Evolutionary conservation across 2,888 invertebrate species (phyloP).

Genomic region (Atrina japonica): DNA sequence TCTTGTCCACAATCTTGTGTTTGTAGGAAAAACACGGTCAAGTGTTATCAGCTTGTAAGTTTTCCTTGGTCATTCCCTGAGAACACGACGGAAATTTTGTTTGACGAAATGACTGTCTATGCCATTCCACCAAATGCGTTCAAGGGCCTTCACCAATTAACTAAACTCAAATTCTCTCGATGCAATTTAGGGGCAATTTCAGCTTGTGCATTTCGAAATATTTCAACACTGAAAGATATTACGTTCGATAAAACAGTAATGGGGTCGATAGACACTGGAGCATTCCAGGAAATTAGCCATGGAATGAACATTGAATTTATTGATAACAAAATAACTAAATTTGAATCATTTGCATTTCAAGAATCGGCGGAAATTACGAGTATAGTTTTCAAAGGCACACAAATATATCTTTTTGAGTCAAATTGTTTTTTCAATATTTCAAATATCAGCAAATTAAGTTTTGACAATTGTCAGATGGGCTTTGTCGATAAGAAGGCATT

Average conservation of each 20-base stretch:
- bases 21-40: not conserved
- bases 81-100: not conserved
- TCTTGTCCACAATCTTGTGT: conserved; percentile 7
- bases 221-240: not conserved
- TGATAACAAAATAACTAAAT: not conserved
- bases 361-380: not conserved
- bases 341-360: conserved; percentile 14
- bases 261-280: not conserved
- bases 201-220: conserved; percentile 4
- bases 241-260: conserved; percentile 11
- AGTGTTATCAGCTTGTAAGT: not conserved
- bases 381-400: conserved; percentile 3
- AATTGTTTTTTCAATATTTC: conserved; percentile 6
- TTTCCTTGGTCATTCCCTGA: conserved; percentile 17
- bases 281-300: not conserved
- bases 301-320: not conserved
- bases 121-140: conserved; percentile 25
- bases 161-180: conserved; percentile 1
- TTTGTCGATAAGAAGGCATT: not conserved
- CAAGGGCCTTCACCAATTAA: not conserved
- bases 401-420: conserved; percentile 9
- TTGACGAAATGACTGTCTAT: conserved; percentile 13
- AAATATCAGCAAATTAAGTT: not conserved
- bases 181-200: conserved; percentile 19
- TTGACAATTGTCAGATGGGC: not conserved